Percentiles rank a stretch among this genome's conserved stretches.
phyloP scores from a whole-genome alignment of 64 coral and sea anemone genomes.

The Montipora foliosa region DNA sequence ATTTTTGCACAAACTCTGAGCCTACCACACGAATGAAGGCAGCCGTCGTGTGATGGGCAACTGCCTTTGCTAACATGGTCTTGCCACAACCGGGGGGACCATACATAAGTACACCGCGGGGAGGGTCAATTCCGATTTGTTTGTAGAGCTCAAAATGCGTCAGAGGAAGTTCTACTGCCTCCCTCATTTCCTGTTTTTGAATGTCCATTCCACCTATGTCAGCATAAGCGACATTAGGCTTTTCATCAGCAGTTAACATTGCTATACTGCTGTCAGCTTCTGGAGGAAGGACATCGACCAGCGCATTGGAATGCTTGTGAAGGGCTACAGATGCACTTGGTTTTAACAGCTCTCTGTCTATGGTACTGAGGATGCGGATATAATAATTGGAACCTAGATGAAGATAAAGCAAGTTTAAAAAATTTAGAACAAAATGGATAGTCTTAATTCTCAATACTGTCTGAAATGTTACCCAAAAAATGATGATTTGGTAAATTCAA shows the following conservation, averaged over 20 bases:
- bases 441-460: no score
- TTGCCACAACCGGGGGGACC: slow-evolving; percentile 98
- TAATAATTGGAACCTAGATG: slow-evolving; percentile 96
- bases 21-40: slow-evolving; percentile 99
- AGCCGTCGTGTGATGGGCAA: slow-evolving; percentile 97
- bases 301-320: slow-evolving; percentile 99
- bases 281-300: slow-evolving; percentile 94
- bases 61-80: slow-evolving; percentile 99
- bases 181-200: slow-evolving; percentile 99
- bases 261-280: slow-evolving; percentile 99
- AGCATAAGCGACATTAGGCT: slow-evolving; percentile 89
- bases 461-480: no score
- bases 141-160: slow-evolving; percentile 99
- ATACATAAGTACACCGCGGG: slow-evolving; percentile 93
- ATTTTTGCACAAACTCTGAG: slow-evolving; percentile 99
- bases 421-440: no score
- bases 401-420: neutral
- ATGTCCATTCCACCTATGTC: slow-evolving; percentile 99
- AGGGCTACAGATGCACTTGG: slow-evolving; percentile 99
- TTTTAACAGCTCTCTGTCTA: slow-evolving; percentile 95
- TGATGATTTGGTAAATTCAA: no score
- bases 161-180: slow-evolving; percentile 93
- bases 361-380: slow-evolving; percentile 93
- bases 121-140: slow-evolving; percentile 99
- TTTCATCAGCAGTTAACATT: slow-evolving; percentile 93